Base-by-base conservation (phyloP, 2,797 vertebrate genomes). In the Typhlichthys subterraneus region DNA sequence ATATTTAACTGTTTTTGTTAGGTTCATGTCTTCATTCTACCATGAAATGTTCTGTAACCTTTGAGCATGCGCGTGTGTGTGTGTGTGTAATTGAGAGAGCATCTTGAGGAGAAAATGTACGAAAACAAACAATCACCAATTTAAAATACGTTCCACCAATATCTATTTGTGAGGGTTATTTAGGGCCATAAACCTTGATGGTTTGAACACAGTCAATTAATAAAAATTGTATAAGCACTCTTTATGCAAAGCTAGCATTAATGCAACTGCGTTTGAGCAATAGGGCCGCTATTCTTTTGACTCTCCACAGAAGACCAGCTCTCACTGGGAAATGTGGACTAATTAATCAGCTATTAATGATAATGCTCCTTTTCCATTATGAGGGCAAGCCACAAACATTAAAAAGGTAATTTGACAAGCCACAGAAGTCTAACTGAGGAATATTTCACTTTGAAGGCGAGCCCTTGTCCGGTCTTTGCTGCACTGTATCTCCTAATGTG, bases 291-390 rank as follows among this genome's bases (percentile, higher is more conserved):
- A 79, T 88, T 91, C 84, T 83, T 59, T 83, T 81, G 77, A 83
- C 81, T 75, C 23, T 59, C 75, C 69, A 82, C 76, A 83, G 84
- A 86, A 79, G 79, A 80, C 49, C 68, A 65, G 68, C 77, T 85
- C 85, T 89, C 83, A 71, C 62, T 51, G 80, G 85, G 88, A 87
- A 75, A 77, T 63, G 75, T 67, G 66, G 73, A 81, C 84, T 91
- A 92, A 91, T 92, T 91, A 90, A 91, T 89, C 89, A 90, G 85
- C 88, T 90, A 86, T 84, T 90, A 89, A 89, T 82, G 82, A 91
- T 84, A 80, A 87, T 86, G 81, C 83, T 87, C 79, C 68, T 76
- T 61, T 70, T 70, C 70, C 73, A 59, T 46, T 83, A 72, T 85
- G 69, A 88, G 46, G 67, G 65, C 8, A 49, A 83, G 71, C 68